phyloP scores from a whole-genome alignment of 2,797 vertebrate species.

The Natrix natrix region DNA sequence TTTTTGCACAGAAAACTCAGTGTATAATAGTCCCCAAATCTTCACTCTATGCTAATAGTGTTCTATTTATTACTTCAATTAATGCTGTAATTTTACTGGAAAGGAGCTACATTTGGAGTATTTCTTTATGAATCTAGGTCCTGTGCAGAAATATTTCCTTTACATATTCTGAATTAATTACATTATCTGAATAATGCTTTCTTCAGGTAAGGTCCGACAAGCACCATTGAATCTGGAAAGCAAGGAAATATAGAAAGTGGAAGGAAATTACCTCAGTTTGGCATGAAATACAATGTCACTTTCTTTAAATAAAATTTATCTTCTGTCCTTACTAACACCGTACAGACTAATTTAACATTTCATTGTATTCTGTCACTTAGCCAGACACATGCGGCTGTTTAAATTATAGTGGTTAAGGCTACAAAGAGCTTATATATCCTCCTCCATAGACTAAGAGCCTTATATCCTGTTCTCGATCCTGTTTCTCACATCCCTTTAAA shows the following conservation, averaged over 20 bases:
- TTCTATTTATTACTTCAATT: slow-evolving; percentile 68
- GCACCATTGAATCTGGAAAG: slow-evolving; percentile 64
- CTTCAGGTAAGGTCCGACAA: slow-evolving; percentile 71
- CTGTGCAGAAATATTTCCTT: slow-evolving; percentile 76
- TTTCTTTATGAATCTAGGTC: slow-evolving; percentile 71
- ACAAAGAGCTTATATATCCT: slow-evolving; percentile 64
- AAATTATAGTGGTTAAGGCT: slow-evolving; percentile 37
- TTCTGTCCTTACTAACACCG: slow-evolving; percentile 66
- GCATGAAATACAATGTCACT: slow-evolving; percentile 68
- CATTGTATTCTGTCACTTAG: slow-evolving; percentile 63
- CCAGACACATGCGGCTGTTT: slow-evolving; percentile 39
- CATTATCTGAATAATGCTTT: slow-evolving; percentile 68
- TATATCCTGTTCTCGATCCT: background rate
- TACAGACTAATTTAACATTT: slow-evolving; percentile 58
- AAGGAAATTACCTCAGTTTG: slow-evolving; percentile 78
- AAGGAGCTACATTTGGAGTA: slow-evolving; percentile 62
- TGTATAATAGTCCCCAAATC: background rate
- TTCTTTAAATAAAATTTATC: slow-evolving; percentile 77
- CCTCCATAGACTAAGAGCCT: slow-evolving; percentile 20
- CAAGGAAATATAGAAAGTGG: slow-evolving; percentile 69
- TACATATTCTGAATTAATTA: slow-evolving; percentile 48
- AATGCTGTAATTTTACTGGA: slow-evolving; percentile 63
- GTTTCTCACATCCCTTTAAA: slow-evolving; percentile 43
- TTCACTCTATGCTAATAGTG: slow-evolving; percentile 49
- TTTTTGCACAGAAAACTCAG: background rate